A percentile compares a stretch with the other conserved stretches of the same genome.
phyloP scores from a whole-genome alignment of 2,888 invertebrate genomes.

The Nephrotoma flavescens region DNA sequence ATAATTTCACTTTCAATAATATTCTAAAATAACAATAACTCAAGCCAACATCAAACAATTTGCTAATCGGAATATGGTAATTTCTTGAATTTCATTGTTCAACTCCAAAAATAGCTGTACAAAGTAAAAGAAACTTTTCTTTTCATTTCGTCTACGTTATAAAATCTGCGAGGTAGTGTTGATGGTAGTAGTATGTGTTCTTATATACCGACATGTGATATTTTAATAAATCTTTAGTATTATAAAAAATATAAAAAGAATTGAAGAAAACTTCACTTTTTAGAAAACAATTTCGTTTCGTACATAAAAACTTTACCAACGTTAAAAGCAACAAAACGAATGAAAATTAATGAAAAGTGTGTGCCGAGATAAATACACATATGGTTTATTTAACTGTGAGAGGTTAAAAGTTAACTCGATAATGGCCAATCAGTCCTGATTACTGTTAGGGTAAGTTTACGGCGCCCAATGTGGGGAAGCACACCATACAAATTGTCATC shows the following conservation, averaged over 20 bases:
- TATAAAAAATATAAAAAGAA: neutral
- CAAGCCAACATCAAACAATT: neutral
- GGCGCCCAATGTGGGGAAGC: neutral
- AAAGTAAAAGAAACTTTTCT: neutral
- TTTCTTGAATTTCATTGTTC: neutral
- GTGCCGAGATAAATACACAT: neutral
- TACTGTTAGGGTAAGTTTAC: neutral
- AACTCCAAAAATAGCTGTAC: neutral
- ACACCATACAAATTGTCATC: neutral
- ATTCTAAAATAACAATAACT: neutral
- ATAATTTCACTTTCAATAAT: neutral
- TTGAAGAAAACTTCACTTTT: neutral
- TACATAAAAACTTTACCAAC: neutral
- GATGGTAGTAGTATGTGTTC: neutral
- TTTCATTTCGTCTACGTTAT: neutral
- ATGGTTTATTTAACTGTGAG: neutral
- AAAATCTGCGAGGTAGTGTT: neutral
- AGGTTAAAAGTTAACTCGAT: neutral
- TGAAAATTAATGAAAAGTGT: neutral
- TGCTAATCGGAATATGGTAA: neutral
- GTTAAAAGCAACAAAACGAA: neutral
- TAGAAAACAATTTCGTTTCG: neutral
- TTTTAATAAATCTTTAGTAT: neutral
- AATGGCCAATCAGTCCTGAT: neutral
- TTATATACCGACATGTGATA: neutral